Conservation (phyloP, 2,797 vertebrate species). For the Epinephelus coioides region DNA sequence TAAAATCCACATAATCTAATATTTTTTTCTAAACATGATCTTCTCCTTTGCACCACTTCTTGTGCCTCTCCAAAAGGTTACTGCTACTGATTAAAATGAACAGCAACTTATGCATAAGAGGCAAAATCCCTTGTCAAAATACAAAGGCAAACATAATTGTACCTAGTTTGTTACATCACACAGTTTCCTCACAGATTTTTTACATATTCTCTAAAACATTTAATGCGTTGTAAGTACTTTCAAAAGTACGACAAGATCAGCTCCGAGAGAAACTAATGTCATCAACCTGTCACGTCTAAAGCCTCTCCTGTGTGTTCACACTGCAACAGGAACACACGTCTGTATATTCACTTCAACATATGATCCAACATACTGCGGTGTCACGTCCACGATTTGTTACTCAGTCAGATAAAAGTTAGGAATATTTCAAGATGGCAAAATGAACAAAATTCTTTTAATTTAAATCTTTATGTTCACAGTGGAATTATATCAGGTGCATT, state of each 20-base stretch:
- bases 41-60: constrained; percentile 42
- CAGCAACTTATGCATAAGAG: constrained; percentile 63
- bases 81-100: constrained; percentile 34
- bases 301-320: background rate
- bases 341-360: background rate
- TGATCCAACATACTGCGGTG: background rate
- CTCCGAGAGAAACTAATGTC: constrained; percentile 17
- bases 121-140: constrained; percentile 60
- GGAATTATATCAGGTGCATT: constrained; percentile 35
- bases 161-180: constrained; percentile 36
- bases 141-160: constrained; percentile 59
- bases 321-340: constrained; percentile 6
- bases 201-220: constrained; percentile 28
- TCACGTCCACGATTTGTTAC: background rate
- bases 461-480: constrained; percentile 24
- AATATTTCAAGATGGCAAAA: background rate
- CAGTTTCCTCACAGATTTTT: constrained; percentile 2
- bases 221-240: constrained; percentile 45
- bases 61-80: constrained; percentile 43
- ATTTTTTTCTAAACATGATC: constrained; percentile 20
- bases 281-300: constrained; percentile 14
- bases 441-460: background rate
- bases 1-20: constrained; percentile 29
- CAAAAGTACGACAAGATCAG: constrained; percentile 20
- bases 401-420: background rate